phyloP scores from a whole-genome alignment of 1,140 invertebrate species.

The Drosophila lacertosa region DNA sequence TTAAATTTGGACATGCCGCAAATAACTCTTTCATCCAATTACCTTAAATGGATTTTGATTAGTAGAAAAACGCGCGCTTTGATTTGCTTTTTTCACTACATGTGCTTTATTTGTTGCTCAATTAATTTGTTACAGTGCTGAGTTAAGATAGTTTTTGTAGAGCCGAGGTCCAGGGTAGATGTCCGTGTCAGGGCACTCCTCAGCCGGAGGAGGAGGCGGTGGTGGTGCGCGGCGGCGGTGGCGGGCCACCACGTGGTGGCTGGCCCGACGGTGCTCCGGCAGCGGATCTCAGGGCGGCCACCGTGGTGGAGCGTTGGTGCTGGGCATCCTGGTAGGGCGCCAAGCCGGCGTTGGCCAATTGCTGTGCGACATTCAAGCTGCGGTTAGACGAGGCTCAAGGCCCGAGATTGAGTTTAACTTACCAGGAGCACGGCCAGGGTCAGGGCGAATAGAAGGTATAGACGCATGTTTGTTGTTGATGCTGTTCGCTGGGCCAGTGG shows the following conservation, averaged over 20 bases:
- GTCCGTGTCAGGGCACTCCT: too few species aligned
- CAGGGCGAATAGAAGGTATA: constrained; percentile 51
- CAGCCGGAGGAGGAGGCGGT: constrained; percentile 41
- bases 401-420: background rate
- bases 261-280: constrained; percentile 29
- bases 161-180: background rate
- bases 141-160: background rate
- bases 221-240: constrained; percentile 49
- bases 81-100: background rate
- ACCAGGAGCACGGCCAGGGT: constrained; percentile 57
- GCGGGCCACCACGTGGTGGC: constrained; percentile 34
- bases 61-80: too few species aligned
- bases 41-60: too few species aligned
- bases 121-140: constrained; percentile 13
- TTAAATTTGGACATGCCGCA: too few species aligned
- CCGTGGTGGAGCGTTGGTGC: constrained; percentile 35
- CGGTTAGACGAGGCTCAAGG: background rate
- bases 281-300: background rate
- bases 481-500: constrained; percentile 35
- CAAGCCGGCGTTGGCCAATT: constrained; percentile 29
- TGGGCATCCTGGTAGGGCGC: background rate
- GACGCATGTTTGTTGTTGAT: constrained; percentile 52
- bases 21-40: too few species aligned
- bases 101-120: constrained; percentile 27
- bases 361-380: constrained; percentile 15